Evolutionary conservation across 1,140 invertebrate genomes (phyloP), one percentile per base, ranked within the genome.

Genomic region (Hirudo medicinalis): DNA sequence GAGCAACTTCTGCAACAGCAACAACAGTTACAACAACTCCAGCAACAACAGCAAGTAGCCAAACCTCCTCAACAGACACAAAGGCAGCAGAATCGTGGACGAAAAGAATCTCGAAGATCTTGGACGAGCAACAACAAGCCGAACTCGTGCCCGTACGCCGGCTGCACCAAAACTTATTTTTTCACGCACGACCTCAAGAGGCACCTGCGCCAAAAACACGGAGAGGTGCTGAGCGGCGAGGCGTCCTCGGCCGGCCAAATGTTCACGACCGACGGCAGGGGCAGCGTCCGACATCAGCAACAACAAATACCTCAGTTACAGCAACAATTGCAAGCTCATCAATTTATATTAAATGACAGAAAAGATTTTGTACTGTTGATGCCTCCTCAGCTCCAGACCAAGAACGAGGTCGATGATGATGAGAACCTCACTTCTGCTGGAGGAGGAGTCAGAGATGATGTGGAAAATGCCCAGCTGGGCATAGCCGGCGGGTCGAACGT

Each of bases 91-190:
- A 27, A 57, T 40, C 70, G 57, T 4, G 57, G 57, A 27, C 29
- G 43, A 13, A 63, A 67, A n/a, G 72, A 72, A 25, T 69, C 69
- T 6, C 69, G 72, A 8, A 68, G 72, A 22, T 73, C 72, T 22
- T 73, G 72, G 72, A 73, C 72, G n/a, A 53, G 67, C 13, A 70
- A 71, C 36, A 53, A 73, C 57, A 73, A 73, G 40, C 72, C 72
- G 2, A 40, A 71, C 49, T 20, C 60, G 19, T 73, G 72, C 49
- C 72, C 54, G n/a, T 36, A 66, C n/a, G 22, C 69, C 9, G 69
- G 69, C 19, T 73, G 72, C 54, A 25, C 27, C 49, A 73, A 71
- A 57, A 66, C 49, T 40, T 73, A 73, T 57, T 73, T 66, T 57
- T 73, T 69, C 57, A 36, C 69, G 20, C 72, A 73, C 54, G 72